Base-by-base conservation (phyloP, 2,797 vertebrate species). In the Melanotaenia boesemani region DNA sequence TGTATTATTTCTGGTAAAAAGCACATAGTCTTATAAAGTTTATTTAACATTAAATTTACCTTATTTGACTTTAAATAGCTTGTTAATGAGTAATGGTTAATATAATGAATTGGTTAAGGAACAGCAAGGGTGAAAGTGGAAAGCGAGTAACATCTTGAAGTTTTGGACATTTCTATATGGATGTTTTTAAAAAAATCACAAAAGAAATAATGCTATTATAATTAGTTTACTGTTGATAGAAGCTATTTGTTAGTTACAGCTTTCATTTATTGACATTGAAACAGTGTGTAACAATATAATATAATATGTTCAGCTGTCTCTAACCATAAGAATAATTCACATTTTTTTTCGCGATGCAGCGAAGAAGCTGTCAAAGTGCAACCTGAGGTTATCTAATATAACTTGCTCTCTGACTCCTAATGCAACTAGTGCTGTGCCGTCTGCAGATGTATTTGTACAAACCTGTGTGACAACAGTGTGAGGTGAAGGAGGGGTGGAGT, bases 341-440 rank as follows among this genome's bases (percentile, higher is more conserved):
- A 48, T 48, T 6, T 48, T 48, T 18, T 48, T 7, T 48, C 16
- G 46, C 18, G n/a, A 22, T 22, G 48, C 48, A 50, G 50, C 54
- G 18, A 68, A 70, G n/a, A 57, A 64, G 7, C 54, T 44, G 8
- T 46, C 10, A 70, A 52, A 57, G 9, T 62, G 10, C 37, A 68
- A 60, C 8, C 10, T 32, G 16, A 68, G 58, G 26, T 52, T 26
- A 59, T 46, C 18, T 20, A 46, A 46, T 46, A 44, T 5, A 18
- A 44, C 41, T 44, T 16, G 41, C 15, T 44, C 41, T 16, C 41
- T 44, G 41, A 16, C 41, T 44, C 41, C 44, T 46, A 44, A 46
- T 7, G 16, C 18, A 46, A 46, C 44, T 46, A 46, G 18, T 46
- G 16, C 44, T 46, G 44, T 46, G 44, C 57, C 54, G 50, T 48